phyloP scores from a whole-genome alignment of 2,113 vertebrate genomes.

The Trematocara variabile region DNA sequence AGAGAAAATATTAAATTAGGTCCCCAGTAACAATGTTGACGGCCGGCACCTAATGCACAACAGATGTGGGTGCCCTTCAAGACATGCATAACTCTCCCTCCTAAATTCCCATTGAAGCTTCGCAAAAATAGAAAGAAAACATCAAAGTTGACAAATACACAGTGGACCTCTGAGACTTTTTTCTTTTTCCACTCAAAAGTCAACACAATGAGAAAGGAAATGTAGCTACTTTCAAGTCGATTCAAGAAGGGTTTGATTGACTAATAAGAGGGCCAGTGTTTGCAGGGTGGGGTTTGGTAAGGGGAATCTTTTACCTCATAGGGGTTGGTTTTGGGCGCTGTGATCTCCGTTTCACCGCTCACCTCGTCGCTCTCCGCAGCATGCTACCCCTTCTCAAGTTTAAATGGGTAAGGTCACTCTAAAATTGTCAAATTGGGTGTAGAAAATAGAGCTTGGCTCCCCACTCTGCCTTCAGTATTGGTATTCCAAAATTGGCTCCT shows the following conservation, averaged over 20 bases:
- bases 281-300: slow-evolving; percentile 34
- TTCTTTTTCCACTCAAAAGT: slow-evolving; percentile 29
- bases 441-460: slow-evolving; percentile 55
- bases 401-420: slow-evolving; percentile 61
- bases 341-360: slow-evolving; percentile 68
- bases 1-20: slow-evolving; percentile 98
- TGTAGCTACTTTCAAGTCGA: slow-evolving; percentile 29
- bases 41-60: slow-evolving; percentile 92
- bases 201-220: slow-evolving; percentile 38
- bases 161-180: slow-evolving; percentile 48
- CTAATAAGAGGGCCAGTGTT: slow-evolving; percentile 60
- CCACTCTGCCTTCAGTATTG: slow-evolving; percentile 36
- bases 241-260: slow-evolving; percentile 39
- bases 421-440: slow-evolving; percentile 70
- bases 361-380: slow-evolving; percentile 52
- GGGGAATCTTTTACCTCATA: slow-evolving; percentile 58
- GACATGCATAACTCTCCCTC: slow-evolving; percentile 75
- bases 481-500: slow-evolving; percentile 55
- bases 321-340: slow-evolving; percentile 48
- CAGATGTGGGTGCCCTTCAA: slow-evolving; percentile 90
- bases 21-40: slow-evolving; percentile 95
- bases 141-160: slow-evolving; percentile 69
- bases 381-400: slow-evolving; percentile 62
- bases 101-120: slow-evolving; percentile 76
- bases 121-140: slow-evolving; percentile 76